Base-by-base conservation (phyloP, 2,113 vertebrate genomes). In the Hippocampus comes region DNA sequence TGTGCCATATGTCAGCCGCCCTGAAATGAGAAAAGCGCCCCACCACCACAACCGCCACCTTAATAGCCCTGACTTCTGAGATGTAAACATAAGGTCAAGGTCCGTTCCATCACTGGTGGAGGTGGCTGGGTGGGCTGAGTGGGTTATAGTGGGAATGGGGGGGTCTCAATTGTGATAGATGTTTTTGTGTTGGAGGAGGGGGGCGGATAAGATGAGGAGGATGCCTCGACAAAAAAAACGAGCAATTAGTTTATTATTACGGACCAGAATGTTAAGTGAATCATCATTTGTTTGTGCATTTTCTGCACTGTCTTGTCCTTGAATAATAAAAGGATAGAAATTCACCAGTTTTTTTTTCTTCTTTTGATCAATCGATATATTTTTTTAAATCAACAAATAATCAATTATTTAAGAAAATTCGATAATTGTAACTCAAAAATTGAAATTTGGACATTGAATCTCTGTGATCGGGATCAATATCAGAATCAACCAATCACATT, bases 11-110 rank as follows among this genome's bases (percentile, higher is more conserved):
- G 84, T 87, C 87, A 87, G 75, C 55, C 74, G 82, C 79, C 70
- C 82, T 74, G 71, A 85, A 81, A 80, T 76, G 72, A 78, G 81
- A 82, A 87, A 77, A 69, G 41, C 68, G 43, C 75, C 70, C 68
- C 63, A 66, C 38, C 46, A 65, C 70, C 74, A 48, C 46, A 1
- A 12, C 12, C 46, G 17, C 27, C 48, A 66, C 69, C 74, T 81
- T 83, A 87, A 89, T 81, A 84, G 88, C 84, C 69, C 82, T 75
- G 82, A 88, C 85, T 88, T 78, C 78, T 63, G 78, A 76, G 83
- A 90, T 90, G 88, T 90, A 89, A 88, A 88, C 86, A 87, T 90
- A 86, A 87, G 90, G 89, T 90, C 89, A 91, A 90, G 88, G 88
- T 87, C 84, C 78, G 80, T 71, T 78, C 79, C 70, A 83, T 82